phyloP scores from a whole-genome alignment of 2,888 invertebrate genomes.

The Monoplex corrugatus region DNA sequence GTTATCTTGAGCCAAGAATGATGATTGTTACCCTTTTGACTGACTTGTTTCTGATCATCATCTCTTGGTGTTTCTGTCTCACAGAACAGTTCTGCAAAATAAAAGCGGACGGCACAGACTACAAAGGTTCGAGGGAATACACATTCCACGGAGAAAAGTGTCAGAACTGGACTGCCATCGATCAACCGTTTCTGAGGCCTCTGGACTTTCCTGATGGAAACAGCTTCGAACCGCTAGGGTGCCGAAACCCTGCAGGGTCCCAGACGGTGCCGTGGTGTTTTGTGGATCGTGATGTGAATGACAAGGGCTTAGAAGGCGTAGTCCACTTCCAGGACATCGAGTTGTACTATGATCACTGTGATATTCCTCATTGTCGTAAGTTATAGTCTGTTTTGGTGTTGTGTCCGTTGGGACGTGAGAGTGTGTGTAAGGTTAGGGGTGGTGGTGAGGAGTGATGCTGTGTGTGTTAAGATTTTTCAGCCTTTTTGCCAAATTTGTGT shows the following conservation, averaged over 20 bases:
- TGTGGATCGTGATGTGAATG: neutral
- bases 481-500: no score
- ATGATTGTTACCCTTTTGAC: no score
- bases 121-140: neutral
- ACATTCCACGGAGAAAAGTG: neutral
- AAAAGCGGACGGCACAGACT: neutral
- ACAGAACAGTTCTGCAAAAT: constrained; percentile 5
- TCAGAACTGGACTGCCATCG: neutral
- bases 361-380: neutral
- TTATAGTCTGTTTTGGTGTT: neutral
- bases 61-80: neutral
- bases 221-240: neutral
- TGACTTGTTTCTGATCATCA: no score
- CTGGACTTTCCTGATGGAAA: neutral
- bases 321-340: neutral
- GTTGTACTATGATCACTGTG: neutral
- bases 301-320: neutral
- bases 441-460: no score
- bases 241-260: neutral
- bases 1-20: no score
- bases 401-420: neutral
- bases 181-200: neutral
- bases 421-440: neutral
- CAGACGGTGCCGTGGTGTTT: constrained; percentile 10
- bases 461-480: no score